These are phyloP conservation scores for Mesorhabditis belari DNA, from an alignment of 2,888 invertebrate species.

Conservation along the genomic window DNA sequence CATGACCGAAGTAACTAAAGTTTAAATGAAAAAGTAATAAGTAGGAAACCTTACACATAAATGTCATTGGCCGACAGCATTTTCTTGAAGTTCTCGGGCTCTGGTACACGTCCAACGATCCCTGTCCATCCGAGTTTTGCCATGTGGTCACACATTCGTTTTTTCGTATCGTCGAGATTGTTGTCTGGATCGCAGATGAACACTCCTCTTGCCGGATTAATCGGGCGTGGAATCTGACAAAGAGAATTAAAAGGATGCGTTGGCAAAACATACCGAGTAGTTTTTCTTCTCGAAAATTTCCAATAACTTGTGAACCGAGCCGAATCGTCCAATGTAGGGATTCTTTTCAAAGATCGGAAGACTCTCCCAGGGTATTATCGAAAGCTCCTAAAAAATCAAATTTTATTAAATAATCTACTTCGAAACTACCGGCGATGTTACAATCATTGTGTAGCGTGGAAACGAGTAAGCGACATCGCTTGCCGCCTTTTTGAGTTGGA, in stretches of 20 bases:
- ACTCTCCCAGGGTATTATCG: slow-evolving; percentile 35
- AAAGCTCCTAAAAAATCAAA: slow-evolving; percentile 8
- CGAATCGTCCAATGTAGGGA: slow-evolving; percentile 33
- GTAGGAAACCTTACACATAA: slow-evolving; percentile 27
- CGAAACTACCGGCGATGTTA: not conserved
- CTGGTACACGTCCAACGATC: slow-evolving; percentile 24
- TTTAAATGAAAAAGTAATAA: not conserved
- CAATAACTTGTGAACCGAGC: slow-evolving; percentile 31
- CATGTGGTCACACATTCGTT: slow-evolving; percentile 30
- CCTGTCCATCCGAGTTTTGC: slow-evolving; percentile 34
- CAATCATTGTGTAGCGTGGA: not conserved
- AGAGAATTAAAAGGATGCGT: not conserved
- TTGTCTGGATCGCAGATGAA: slow-evolving; percentile 47
- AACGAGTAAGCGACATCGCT: not conserved
- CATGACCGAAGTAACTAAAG: slow-evolving; percentile 36
- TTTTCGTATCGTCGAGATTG: slow-evolving; percentile 35
- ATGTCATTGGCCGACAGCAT: slow-evolving; percentile 33
- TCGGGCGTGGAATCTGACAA: slow-evolving; percentile 31
- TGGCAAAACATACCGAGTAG: slow-evolving; percentile 1
- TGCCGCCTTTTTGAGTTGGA: not conserved
- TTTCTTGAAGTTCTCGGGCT: slow-evolving; percentile 10
- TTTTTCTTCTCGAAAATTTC: slow-evolving; percentile 7
- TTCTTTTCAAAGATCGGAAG: slow-evolving; percentile 27
- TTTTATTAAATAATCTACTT: not conserved
- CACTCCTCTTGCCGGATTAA: slow-evolving; percentile 35